Base-by-base conservation (phyloP, 2,888 invertebrate species). In the Auanema freiburgensis region DNA sequence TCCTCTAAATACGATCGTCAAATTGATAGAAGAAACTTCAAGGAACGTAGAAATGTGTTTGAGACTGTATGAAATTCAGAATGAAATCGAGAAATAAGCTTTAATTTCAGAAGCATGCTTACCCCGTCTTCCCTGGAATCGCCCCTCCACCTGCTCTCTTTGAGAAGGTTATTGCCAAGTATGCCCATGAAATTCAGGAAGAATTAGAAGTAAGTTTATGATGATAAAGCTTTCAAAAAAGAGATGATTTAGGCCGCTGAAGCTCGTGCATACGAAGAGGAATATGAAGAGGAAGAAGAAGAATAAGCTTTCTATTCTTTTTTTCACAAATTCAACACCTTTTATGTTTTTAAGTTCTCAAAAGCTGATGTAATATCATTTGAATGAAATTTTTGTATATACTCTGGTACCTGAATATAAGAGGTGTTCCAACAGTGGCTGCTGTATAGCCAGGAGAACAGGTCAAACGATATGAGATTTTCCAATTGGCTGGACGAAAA, bases 1-100 rank as follows among this genome's bases (percentile, higher is more conserved):
- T 93, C 93, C 87, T 94, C 93, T 88, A 96, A 96, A 89, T 96
- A 94, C 88, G 96, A 96, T 88, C 89, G 95, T 87, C 92, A 94
- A 87, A 92, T 94, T 78, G 96, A 96, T 88, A 92, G 94, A 87
- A 90, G 95, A 52, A 82, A 81, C 71, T 83, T 83, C 76, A 77
- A 75, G 46, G 83, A 83, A 57, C 72, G 82, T 43, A 69, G 79
- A 33, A 57, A 72, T 16, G 75, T 83, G 55, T 83, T 76, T 65
- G 82, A 82, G 57, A 79, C 78, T 46, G 82, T 82, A 24, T 68
- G 68, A 57, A 0, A 12, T 14, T 18, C 10, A 6, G 6, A 12
- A 8, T 49, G 14, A 6, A 50, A n/a, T 18, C 2, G 1, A 41
- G 2, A 23, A 21, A 6, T 59, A 16, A n/a, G 11, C 16, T 4